Evolutionary conservation across 2,888 invertebrate species (phyloP).

Genomic region (Diarsia mendica): DNA sequence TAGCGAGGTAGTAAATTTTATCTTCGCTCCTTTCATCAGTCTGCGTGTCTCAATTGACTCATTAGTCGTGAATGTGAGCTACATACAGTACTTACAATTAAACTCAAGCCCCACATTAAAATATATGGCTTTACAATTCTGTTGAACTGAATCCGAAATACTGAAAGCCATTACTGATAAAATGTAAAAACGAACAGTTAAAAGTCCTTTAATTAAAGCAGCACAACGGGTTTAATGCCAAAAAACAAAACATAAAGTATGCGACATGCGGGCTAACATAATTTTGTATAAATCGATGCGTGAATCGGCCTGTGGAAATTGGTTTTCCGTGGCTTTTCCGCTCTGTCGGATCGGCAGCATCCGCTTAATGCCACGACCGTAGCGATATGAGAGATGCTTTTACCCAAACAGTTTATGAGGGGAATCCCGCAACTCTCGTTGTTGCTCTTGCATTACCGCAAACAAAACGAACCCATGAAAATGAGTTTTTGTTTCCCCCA

Average conservation of each 20-base stretch:
- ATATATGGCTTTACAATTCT: constrained; percentile 31
- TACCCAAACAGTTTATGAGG: constrained; percentile 78
- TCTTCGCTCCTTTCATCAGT: constrained; percentile 20
- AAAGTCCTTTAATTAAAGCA: constrained; percentile 61
- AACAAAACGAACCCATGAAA: constrained; percentile 78
- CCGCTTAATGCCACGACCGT: constrained; percentile 74
- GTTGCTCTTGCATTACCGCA: constrained; percentile 82
- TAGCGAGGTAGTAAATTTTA: constrained; percentile 39
- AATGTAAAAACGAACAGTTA: constrained; percentile 37
- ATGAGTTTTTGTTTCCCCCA: constrained; percentile 77
- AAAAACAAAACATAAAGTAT: constrained; percentile 62
- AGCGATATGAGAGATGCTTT: constrained; percentile 75
- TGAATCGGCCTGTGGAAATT: constrained; percentile 72
- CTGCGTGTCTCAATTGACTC: constrained; percentile 50
- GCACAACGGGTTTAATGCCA: constrained; percentile 42
- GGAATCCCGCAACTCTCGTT: constrained; percentile 75
- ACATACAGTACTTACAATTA: constrained; percentile 38
- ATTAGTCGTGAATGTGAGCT: constrained; percentile 43
- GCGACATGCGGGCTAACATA: constrained; percentile 63
- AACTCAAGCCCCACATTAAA: constrained; percentile 34
- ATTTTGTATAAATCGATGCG: constrained; percentile 67
- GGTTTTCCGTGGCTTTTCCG: constrained; percentile 79
- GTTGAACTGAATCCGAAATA: constrained; percentile 20
- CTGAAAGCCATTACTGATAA: constrained; percentile 45
- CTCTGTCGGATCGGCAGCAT: constrained; percentile 70